Base-by-base conservation (phyloP, 2,888 invertebrate species). In the Brassicogethes aeneus region DNA sequence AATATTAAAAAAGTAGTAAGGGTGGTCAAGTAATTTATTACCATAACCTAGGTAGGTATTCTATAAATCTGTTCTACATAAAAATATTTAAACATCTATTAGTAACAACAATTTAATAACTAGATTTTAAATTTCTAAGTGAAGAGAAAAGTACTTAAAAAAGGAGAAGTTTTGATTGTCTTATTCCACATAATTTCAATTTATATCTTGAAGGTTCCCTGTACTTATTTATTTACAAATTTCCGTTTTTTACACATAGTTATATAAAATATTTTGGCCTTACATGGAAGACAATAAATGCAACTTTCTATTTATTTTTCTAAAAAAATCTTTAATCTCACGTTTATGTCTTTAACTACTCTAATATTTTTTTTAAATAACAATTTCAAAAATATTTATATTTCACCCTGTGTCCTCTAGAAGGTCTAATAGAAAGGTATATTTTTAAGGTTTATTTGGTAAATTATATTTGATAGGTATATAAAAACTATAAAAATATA, bases 181-280 rank as follows among this genome's bases (percentile, higher is more conserved):
- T 23, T 23, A 23, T 7, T 23, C 10, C 23, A 23, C 23, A 23
- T 10, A 10, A 23, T 7, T 23, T 23, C 10, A 23, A 23, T 10
- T 23, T 7, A 23, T 10, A 23, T 23, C 23, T 10, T 7, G 5
- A 10, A 7, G 10, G 5, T 23, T 23, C 23, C 23, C 23, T 23
- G 23, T 23, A 23, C 10, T 23, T 10, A 5, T 7, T 23, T n/a
- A n/a, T 23, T 23, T 23, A 23, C 10, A 23, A 23, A 7, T 23
- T 7, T 5, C 23, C 23, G 10, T 23, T 23, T 23, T 23, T 23
- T 23, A 23, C 23, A 23, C n/a, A n/a, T n/a, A n/a, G n/a, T n/a
- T n/a, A n/a, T n/a, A n/a, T n/a, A n/a, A 23, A 23, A 23, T 23
- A 23, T 23, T 23, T n/a, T 23, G 23, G 23, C 23, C 23, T 23